phyloP scores from a whole-genome alignment of 2,888 invertebrate genomes.

The Drosophila nr. fundita region DNA sequence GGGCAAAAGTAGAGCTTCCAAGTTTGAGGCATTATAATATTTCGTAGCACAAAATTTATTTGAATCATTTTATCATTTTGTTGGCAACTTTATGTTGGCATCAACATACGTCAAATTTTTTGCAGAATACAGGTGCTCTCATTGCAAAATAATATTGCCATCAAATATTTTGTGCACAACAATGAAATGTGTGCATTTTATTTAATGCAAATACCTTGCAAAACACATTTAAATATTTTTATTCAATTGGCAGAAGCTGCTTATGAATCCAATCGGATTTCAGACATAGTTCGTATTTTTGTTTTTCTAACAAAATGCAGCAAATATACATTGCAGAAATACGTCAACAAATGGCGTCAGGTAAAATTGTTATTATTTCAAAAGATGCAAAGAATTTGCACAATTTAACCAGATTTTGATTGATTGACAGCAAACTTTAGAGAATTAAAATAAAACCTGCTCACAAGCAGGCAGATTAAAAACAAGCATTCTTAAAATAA shows the following conservation, averaged over 20 bases:
- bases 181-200: slow-evolving; percentile 12
- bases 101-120: slow-evolving; percentile 71
- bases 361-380: too few relatives aligned
- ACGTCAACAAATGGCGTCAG: background rate
- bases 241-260: slow-evolving; percentile 1
- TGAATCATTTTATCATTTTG: slow-evolving; percentile 78
- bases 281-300: background rate
- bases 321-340: background rate
- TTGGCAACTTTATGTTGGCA: slow-evolving; percentile 68
- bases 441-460: background rate
- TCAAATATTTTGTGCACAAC: slow-evolving; percentile 9
- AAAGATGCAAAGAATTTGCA: background rate
- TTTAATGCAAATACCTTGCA: slow-evolving; percentile 5
- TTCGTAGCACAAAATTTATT: slow-evolving; percentile 71
- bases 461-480: background rate
- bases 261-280: background rate
- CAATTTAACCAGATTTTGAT: background rate
- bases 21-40: slow-evolving; percentile 50
- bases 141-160: slow-evolving; percentile 18
- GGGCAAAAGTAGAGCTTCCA: slow-evolving; percentile 18
- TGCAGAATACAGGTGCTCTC: slow-evolving; percentile 33
- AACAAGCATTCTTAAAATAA: background rate
- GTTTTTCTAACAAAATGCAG: background rate
- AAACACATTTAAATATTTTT: background rate
- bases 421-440: background rate